Evolutionary conservation across 1,140 invertebrate species (phyloP).

Genomic region (Lepidurus arcticus): DNA sequence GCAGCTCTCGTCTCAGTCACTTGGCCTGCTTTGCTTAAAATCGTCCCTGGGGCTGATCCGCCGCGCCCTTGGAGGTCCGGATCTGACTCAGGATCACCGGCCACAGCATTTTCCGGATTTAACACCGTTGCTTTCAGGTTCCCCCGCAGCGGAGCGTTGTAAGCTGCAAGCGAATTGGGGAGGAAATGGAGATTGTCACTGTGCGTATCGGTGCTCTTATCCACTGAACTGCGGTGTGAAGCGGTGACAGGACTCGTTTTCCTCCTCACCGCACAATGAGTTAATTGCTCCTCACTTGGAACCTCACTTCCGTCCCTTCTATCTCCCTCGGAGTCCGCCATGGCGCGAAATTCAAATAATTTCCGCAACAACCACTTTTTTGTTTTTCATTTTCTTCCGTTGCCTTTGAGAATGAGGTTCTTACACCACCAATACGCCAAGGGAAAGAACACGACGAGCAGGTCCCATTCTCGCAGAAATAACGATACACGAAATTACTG

Average conservation of each 20-base stretch:
- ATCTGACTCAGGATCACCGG: slow-evolving; percentile 14
- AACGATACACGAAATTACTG: background rate
- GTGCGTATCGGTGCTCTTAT: slow-evolving; percentile 11
- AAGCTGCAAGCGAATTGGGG: background rate
- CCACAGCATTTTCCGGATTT: background rate
- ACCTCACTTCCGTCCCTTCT: background rate
- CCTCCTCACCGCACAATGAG: slow-evolving; percentile 7
- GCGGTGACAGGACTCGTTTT: background rate
- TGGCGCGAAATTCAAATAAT: background rate
- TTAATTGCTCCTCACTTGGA: background rate
- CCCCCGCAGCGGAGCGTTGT: slow-evolving; percentile 5
- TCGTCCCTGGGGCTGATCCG: slow-evolving; percentile 1
- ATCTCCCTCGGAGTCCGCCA: background rate
- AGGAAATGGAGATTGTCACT: background rate
- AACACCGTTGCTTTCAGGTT: slow-evolving; percentile 14
- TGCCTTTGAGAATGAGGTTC: too few species aligned
- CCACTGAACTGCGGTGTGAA: slow-evolving; percentile 1
- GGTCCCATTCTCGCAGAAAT: background rate
- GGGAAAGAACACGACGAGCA: background rate
- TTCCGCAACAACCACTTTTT: background rate
- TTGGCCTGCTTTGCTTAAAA: slow-evolving; percentile 20
- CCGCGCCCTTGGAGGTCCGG: background rate
- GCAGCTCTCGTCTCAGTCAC: slow-evolving; percentile 23
- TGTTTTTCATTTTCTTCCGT: too few species aligned
- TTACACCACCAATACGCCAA: background rate